Conservation (phyloP, 2,113 vertebrate species). For the Mesitornis unicolor region DNA sequence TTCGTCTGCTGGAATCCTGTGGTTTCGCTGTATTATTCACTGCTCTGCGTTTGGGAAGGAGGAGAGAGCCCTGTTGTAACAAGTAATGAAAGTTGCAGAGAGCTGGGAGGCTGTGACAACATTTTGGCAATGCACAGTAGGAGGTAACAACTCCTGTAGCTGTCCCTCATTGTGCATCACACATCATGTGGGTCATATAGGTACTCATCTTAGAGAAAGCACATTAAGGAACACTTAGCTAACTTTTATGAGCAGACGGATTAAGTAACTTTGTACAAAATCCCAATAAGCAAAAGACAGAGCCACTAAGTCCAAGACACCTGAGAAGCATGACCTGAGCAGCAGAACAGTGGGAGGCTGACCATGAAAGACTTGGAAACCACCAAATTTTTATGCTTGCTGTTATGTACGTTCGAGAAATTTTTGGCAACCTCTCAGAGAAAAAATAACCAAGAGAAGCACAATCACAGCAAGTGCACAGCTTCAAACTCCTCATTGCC, state of each 20-base stretch:
- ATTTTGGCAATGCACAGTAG: rapidly evolving
- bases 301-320: background rate
- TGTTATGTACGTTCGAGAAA: rapidly evolving
- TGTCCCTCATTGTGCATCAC: rapidly evolving
- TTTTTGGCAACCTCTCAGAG: background rate
- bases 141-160: rapidly evolving
- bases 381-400: background rate
- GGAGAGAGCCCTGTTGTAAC: background rate
- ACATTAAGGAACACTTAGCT: background rate
- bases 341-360: background rate
- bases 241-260: background rate
- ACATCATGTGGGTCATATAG: rapidly evolving
- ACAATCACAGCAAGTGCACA: background rate
- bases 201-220: background rate
- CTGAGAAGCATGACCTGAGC: background rate
- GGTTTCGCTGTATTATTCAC: background rate
- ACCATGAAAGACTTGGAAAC: background rate
- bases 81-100: background rate
- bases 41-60: background rate
- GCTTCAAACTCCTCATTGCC: background rate
- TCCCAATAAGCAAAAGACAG: background rate
- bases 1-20: background rate
- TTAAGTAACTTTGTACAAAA: background rate
- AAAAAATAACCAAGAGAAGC: background rate
- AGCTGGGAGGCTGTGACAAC: background rate